Evolutionary conservation across 2,888 invertebrate genomes (phyloP).

Genomic region (Cheilosia urbana): DNA sequence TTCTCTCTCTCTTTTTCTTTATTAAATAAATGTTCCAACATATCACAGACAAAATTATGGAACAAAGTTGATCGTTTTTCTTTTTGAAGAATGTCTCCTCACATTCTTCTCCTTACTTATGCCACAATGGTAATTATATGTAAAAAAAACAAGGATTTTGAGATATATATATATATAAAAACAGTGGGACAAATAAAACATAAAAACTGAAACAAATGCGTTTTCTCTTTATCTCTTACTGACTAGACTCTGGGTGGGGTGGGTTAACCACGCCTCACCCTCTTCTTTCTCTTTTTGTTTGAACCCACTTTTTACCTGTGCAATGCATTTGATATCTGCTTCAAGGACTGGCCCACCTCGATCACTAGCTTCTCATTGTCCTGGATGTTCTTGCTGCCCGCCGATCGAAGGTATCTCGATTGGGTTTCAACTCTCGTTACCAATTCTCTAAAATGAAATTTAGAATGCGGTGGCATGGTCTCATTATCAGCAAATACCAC

Average conservation of each 20-base stretch:
- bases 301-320: constrained; percentile 82
- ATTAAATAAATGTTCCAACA: constrained; percentile 69
- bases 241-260: constrained; percentile 64
- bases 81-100: constrained; percentile 16
- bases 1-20: constrained; percentile 4
- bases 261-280: constrained; percentile 24
- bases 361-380: constrained; percentile 88
- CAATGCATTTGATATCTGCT: constrained; percentile 84
- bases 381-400: constrained; percentile 88
- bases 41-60: constrained; percentile 76
- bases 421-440: constrained; percentile 89
- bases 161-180: constrained; percentile 21
- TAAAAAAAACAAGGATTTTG: constrained; percentile 33
- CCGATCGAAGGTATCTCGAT: constrained; percentile 88
- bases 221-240: constrained; percentile 68
- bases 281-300: constrained; percentile 16
- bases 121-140: constrained; percentile 50
- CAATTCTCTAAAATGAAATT: constrained; percentile 93
- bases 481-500: constrained; percentile 92
- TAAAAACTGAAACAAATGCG: constrained; percentile 54
- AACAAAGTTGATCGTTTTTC: constrained; percentile 67
- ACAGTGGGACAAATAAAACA: constrained; percentile 43
- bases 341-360: constrained; percentile 86
- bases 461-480: constrained; percentile 92
- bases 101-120: constrained; percentile 38